Conservation (phyloP, 2,888 invertebrate species). For the Dimorphilus gyrociliatus region DNA sequence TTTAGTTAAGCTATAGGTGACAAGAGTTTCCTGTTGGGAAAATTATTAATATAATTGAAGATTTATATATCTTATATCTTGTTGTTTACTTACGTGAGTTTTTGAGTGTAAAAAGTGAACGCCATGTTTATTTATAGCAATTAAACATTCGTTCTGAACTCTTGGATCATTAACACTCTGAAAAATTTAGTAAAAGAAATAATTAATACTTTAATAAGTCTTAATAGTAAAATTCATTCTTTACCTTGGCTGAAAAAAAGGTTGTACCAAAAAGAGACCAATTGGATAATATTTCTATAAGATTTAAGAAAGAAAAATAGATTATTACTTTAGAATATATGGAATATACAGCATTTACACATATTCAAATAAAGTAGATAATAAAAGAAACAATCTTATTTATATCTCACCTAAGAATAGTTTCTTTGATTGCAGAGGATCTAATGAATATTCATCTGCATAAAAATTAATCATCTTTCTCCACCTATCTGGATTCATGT, state of each 20-base stretch:
- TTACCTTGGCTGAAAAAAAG: slow-evolving; percentile 72
- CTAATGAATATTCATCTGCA: too few species aligned
- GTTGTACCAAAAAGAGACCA: slow-evolving; percentile 95
- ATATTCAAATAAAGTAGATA: too few species aligned
- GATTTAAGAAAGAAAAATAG: slow-evolving; percentile 1
- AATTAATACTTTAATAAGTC: not conserved
- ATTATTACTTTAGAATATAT: too few species aligned
- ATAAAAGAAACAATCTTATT: too few species aligned
- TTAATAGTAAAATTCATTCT: slow-evolving; percentile 3
- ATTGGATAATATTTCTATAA: slow-evolving; percentile 66
- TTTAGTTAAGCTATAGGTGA: slow-evolving; percentile 83
- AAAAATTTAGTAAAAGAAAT: slow-evolving; percentile 4
- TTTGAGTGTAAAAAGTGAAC: slow-evolving; percentile 80
- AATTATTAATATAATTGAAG: not conserved
- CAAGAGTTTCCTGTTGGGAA: slow-evolving; percentile 56
- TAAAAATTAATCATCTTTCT: too few species aligned
- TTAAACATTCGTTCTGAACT: slow-evolving; percentile 67
- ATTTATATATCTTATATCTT: slow-evolving; percentile 1
- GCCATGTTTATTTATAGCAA: slow-evolving; percentile 80
- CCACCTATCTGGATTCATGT: too few species aligned
- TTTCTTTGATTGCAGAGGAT: too few species aligned
- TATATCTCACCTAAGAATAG: too few species aligned
- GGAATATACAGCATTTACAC: too few species aligned
- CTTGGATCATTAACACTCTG: slow-evolving; percentile 41
- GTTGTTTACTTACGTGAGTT: slow-evolving; percentile 52